Conservation (phyloP, 2,113 vertebrate genomes). For the Eulacestoma nigropectus region DNA sequence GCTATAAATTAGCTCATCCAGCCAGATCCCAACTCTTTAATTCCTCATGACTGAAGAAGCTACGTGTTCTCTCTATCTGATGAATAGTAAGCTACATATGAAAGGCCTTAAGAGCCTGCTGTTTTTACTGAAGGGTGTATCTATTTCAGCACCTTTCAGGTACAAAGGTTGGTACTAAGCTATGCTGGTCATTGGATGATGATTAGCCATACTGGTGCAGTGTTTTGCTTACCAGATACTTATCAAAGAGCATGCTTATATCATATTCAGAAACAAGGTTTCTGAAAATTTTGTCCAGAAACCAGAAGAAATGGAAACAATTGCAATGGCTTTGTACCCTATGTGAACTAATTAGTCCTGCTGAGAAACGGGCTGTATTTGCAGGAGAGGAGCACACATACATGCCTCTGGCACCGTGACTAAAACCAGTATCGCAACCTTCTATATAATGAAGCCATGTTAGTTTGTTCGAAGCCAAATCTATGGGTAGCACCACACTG, state of each 20-base stretch:
- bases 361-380: neutral
- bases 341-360: neutral
- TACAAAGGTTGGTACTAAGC: neutral
- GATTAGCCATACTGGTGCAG: neutral
- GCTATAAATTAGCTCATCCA: neutral
- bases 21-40: neutral
- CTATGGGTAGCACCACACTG: neutral
- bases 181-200: neutral
- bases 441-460: neutral
- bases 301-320: neutral
- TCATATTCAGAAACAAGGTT: neutral
- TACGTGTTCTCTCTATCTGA: neutral
- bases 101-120: neutral
- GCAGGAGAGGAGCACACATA: neutral
- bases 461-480: neutral
- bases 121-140: neutral
- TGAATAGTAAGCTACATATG: neutral
- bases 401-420: neutral
- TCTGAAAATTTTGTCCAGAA: neutral
- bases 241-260: neutral
- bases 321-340: neutral
- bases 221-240: neutral
- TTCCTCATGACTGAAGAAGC: neutral
- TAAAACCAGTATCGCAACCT: neutral
- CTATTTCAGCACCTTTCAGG: neutral